Base-by-base conservation (phyloP, 2,797 vertebrate species). In the Anguilla pacifica region DNA sequence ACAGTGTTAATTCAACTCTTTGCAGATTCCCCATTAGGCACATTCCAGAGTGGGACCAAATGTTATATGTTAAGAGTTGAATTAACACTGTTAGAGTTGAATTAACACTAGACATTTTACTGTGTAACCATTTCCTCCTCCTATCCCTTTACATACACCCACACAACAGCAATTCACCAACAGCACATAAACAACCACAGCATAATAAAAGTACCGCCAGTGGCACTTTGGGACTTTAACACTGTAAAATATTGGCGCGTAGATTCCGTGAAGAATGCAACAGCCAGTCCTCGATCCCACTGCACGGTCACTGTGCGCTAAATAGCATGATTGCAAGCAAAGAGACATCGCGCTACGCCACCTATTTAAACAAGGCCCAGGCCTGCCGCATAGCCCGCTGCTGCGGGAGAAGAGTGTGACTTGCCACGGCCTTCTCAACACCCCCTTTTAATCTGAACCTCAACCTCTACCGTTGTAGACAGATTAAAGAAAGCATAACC, bases 401-500 rank as follows among this genome's bases (percentile, higher is more conserved):
- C 35, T 7, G 39, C 72, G 15, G 31, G 6, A 70, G 67, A 70
- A 31, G 5, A 39, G 72, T 13, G 17, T 17, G 15, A 39, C 15
- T 79, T 46, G 51, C 79, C 7, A 51, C 43, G 13, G 79, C 43
- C 46, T 51, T 49, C 43, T 51, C 7, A 51, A 51, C 46, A 49
- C 43, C 79, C 49, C 22, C 11, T 84, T 84, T 57, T 35, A 84
- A 57, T 51, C 28, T 59, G 51, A 59, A 57, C 83, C 46, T 59
- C 51, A 28, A 55, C 83, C 49, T 59, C 83, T 6, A 6, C 51
- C 17, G 51, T 6, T 39, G 83, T 57, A 84, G 83, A 84, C 25
- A 51, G 79, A 49, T 51, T 82, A 51, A 49, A 51, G 43, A 82
- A 82, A n/a, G 46, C 79, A n/a, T 79, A 82, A 82, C 43, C 79